Percentiles rank a stretch among this genome's conserved stretches.
phyloP scores from a whole-genome alignment of 2,888 invertebrate species.

The Dichetophora obliterata region DNA sequence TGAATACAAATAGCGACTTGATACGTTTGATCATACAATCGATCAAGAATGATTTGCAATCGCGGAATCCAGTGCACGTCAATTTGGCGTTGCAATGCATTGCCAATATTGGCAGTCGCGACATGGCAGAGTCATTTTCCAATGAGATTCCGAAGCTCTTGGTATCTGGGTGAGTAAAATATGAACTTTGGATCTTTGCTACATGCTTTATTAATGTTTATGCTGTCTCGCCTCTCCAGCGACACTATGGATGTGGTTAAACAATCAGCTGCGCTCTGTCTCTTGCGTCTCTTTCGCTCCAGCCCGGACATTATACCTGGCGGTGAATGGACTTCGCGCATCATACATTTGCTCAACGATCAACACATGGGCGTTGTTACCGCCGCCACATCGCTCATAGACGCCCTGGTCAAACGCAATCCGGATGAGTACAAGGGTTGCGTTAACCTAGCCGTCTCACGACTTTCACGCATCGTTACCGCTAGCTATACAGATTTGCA shows the following conservation, averaged over 20 bases:
- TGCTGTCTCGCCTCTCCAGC: slow-evolving; percentile 68
- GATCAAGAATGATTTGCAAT: slow-evolving; percentile 97
- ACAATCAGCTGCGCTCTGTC: slow-evolving; percentile 97
- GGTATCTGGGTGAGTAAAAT: slow-evolving; percentile 86
- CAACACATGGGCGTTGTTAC: slow-evolving; percentile 99
- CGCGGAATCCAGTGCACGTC: slow-evolving; percentile 97
- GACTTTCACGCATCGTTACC: slow-evolving; percentile 97
- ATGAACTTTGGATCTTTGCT: too few relatives aligned
- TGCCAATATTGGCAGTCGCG: slow-evolving; percentile 98
- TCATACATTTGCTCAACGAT: slow-evolving; percentile 98
- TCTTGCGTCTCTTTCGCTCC: slow-evolving; percentile 92
- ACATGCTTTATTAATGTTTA: background rate
- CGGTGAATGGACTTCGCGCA: slow-evolving; percentile 98
- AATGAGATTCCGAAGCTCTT: slow-evolving; percentile 98
- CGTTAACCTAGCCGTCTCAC: slow-evolving; percentile 96
- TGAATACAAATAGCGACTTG: slow-evolving; percentile 98
- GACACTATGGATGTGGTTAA: slow-evolving; percentile 99
- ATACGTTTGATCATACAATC: slow-evolving; percentile 99
- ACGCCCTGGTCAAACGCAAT: slow-evolving; percentile 97
- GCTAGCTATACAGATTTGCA: slow-evolving; percentile 99
- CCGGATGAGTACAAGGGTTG: slow-evolving; percentile 99
- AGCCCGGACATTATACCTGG: slow-evolving; percentile 96
- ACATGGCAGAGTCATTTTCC: slow-evolving; percentile 99
- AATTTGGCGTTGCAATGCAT: slow-evolving; percentile 99
- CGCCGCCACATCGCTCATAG: slow-evolving; percentile 97